Evolutionary conservation across 2,797 vertebrate genomes (phyloP).

Genomic region (Sebastes goodei): DNA sequence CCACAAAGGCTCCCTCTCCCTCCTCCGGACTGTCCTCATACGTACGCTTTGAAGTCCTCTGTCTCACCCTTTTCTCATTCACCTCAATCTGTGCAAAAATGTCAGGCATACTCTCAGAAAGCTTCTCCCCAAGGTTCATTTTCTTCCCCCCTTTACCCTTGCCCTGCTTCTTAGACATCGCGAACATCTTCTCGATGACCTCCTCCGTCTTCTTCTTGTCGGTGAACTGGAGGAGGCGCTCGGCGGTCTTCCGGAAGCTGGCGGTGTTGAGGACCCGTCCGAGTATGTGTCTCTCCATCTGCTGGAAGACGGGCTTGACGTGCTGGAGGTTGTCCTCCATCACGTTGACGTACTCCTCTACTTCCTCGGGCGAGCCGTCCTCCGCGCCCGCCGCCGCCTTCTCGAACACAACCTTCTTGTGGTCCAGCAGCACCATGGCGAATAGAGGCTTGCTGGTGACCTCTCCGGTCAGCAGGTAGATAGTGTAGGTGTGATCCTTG

Average conservation of each 20-base stretch:
- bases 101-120: slow-evolving; percentile 88
- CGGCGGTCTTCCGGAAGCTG: slow-evolving; percentile 90
- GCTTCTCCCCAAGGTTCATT: slow-evolving; percentile 83
- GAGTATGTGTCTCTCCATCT: slow-evolving; percentile 89
- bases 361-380: slow-evolving; percentile 80
- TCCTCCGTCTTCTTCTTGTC: slow-evolving; percentile 92
- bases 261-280: slow-evolving; percentile 90
- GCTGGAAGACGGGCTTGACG: slow-evolving; percentile 95
- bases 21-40: slow-evolving; percentile 91
- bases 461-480: slow-evolving; percentile 90
- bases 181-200: slow-evolving; percentile 90
- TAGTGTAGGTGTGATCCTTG: slow-evolving; percentile 86
- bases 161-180: slow-evolving; percentile 86
- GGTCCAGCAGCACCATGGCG: slow-evolving; percentile 89
- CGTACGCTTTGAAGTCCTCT: slow-evolving; percentile 87
- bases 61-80: slow-evolving; percentile 90
- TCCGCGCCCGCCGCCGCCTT: slow-evolving; percentile 69
- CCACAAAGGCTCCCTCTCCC: slow-evolving; percentile 89
- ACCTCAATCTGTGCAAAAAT: slow-evolving; percentile 96
- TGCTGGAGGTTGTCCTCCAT: slow-evolving; percentile 92
- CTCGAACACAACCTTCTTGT: slow-evolving; percentile 92
- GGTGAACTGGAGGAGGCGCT: slow-evolving; percentile 90
- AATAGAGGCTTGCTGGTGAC: slow-evolving; percentile 85
- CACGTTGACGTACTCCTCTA: slow-evolving; percentile 86
- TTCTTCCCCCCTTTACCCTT: slow-evolving; percentile 86